Conservation (phyloP, 92 coral and sea anemone species). For the Zoanthus solanderi region DNA sequence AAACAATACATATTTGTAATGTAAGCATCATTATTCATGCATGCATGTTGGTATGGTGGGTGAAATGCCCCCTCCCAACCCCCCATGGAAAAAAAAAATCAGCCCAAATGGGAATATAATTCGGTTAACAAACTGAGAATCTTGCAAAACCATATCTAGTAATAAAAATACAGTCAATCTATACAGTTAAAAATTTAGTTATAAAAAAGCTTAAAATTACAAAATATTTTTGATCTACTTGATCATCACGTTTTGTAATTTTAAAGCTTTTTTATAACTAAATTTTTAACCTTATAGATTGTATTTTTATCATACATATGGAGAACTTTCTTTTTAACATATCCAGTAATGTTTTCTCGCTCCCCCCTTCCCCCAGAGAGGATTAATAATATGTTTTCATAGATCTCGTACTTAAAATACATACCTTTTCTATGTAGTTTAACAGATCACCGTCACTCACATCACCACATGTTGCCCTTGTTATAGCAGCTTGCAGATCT, state of each 20-base stretch:
- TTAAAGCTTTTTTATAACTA: too few species aligned
- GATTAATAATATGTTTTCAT: not conserved
- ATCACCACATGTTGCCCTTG: slow-evolving; percentile 56
- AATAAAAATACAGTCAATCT: slow-evolving; percentile 4
- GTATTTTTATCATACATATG: not conserved
- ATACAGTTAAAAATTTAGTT: not conserved
- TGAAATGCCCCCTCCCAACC: not conserved
- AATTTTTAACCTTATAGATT: not conserved
- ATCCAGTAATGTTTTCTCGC: not conserved
- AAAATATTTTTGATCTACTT: not conserved
- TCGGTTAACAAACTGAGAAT: slow-evolving; percentile 2
- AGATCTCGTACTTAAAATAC: slow-evolving; percentile 17
- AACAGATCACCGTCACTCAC: slow-evolving; percentile 44
- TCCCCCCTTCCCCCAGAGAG: not conserved
- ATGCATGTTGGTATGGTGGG: slow-evolving; percentile 7
- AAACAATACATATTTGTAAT: slow-evolving; percentile 8
- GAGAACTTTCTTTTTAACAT: not conserved
- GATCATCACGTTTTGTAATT: not conserved
- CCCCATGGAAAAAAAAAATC: not conserved
- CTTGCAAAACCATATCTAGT: slow-evolving; percentile 6
- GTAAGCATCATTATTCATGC: not conserved
- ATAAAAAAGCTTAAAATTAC: not conserved
- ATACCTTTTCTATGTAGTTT: slow-evolving; percentile 47
- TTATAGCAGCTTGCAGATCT: slow-evolving; percentile 64
- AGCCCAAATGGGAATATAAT: slow-evolving; percentile 6